These are phyloP conservation scores for Neopelma chrysocephalum DNA, from an alignment of 2,797 vertebrate genomes.

Conservation along the genomic window DNA sequence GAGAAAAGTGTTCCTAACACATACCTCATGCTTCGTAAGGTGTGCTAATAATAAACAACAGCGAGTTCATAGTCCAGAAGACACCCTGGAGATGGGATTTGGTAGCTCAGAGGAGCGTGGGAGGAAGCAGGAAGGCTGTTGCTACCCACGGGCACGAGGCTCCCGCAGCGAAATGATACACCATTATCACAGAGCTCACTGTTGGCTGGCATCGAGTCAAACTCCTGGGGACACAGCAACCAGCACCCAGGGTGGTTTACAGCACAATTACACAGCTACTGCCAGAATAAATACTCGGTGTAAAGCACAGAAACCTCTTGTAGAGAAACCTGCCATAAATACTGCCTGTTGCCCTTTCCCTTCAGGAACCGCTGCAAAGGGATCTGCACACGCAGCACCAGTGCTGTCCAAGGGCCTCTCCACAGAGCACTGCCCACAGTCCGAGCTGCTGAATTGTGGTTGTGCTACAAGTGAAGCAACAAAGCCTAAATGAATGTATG, in stretches of 20 bases:
- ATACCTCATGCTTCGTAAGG: neutral
- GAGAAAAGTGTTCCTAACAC: neutral
- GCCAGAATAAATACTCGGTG: neutral
- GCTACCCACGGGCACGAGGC: neutral
- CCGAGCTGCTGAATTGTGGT: neutral
- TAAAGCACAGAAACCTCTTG: neutral
- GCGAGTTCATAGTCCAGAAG: neutral
- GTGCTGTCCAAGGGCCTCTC: neutral
- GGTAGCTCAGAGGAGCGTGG: neutral
- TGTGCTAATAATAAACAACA: neutral
- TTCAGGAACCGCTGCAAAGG: fast-evolving
- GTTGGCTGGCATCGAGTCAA: neutral
- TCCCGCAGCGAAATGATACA: neutral
- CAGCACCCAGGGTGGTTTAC: slow-evolving; percentile 8
- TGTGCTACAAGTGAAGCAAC: neutral
- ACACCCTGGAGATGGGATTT: neutral
- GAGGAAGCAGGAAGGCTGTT: neutral
- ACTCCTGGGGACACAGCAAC: neutral
- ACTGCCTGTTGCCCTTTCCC: neutral
- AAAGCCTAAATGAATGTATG: neutral
- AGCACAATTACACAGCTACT: neutral
- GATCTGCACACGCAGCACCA: neutral
- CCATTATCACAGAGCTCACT: neutral
- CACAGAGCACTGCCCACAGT: neutral
- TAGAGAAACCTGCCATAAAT: neutral